These are phyloP conservation scores for Anoplolepis gracilipes DNA, from an alignment of 1,140 invertebrate species.

Conservation along the genomic window DNA sequence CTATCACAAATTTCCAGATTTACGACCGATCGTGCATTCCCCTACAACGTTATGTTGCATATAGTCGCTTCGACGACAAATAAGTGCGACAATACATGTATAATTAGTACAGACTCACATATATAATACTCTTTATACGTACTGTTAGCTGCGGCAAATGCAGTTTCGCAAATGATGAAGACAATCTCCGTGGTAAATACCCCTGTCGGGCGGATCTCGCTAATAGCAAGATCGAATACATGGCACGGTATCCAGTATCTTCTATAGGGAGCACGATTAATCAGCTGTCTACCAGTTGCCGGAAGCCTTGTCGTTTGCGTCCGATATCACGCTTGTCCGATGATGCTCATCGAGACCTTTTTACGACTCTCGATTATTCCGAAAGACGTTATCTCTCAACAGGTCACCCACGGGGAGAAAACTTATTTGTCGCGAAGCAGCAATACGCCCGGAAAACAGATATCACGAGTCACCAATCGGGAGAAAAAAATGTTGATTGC, in stretches of 20 bases:
- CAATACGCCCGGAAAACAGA: not conserved
- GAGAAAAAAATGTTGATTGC: not conserved
- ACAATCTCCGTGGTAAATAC: conserved; percentile 58
- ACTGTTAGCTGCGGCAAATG: conserved; percentile 62
- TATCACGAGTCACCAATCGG: not conserved
- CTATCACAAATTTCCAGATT: conserved; percentile 10
- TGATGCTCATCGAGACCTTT: not conserved
- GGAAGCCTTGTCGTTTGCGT: not conserved
- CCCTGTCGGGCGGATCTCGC: conserved; percentile 63
- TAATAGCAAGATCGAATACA: conserved; percentile 71
- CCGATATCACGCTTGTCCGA: conserved; percentile 26
- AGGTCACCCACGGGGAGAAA: not conserved
- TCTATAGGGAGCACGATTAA: conserved; percentile 1
- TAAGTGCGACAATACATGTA: not conserved
- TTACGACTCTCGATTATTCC: not conserved
- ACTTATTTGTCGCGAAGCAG: not conserved
- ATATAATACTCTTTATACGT: conserved; percentile 49
- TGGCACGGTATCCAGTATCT: conserved; percentile 56
- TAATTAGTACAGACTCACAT: conserved; percentile 8
- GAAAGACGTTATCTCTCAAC: too few relatives aligned
- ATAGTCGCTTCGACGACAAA: not conserved
- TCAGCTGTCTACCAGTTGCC: not conserved
- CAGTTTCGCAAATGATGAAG: conserved; percentile 61
- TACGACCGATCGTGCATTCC: not conserved
- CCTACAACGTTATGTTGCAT: not conserved